Evolutionary conservation across 2,888 invertebrate species (phyloP).

Genomic region (Leptinotarsa peninsularis): DNA sequence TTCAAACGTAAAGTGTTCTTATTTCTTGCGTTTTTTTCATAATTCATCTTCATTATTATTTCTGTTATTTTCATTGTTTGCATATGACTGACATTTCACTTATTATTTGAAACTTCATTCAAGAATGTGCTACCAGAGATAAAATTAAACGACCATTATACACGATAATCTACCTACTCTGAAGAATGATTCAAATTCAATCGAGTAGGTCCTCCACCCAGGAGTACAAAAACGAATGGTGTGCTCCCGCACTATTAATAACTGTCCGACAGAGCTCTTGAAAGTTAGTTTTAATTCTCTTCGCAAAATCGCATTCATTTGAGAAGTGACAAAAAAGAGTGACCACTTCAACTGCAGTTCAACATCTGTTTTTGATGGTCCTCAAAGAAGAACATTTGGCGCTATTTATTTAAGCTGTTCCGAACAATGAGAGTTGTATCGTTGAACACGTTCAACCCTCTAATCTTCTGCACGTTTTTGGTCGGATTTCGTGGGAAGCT

Average conservation of each 20-base stretch:
- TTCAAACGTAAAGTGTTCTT: too few species aligned
- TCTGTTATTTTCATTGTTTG: too few species aligned
- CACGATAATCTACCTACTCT: too few species aligned
- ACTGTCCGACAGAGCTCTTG: background rate
- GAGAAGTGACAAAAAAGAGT: slow-evolving; percentile 28
- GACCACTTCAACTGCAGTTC: slow-evolving; percentile 29
- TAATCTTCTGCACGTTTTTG: slow-evolving; percentile 20
- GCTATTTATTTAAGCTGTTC: slow-evolving; percentile 15
- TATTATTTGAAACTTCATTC: too few species aligned
- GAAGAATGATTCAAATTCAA: too few species aligned
- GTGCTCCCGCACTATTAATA: slow-evolving; percentile 2
- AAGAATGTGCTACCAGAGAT: too few species aligned
- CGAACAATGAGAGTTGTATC: slow-evolving; percentile 23
- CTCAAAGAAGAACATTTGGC: slow-evolving; percentile 21
- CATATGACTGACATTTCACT: too few species aligned
- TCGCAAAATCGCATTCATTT: slow-evolving; percentile 16
- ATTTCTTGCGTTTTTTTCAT: too few species aligned
- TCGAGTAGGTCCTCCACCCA: too few species aligned
- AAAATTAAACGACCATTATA: too few species aligned
- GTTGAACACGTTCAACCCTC: slow-evolving; percentile 18
- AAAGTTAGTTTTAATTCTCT: slow-evolving; percentile 1
- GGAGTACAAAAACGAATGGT: too few species aligned
- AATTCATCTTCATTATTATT: too few species aligned
- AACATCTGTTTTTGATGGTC: slow-evolving; percentile 30
- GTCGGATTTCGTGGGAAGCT: background rate